A percentile compares a stretch with the other conserved stretches of the same genome.
phyloP scores from a whole-genome alignment of 53 echinoderm and acorn worm species.

The Actinopyga echinites region DNA sequence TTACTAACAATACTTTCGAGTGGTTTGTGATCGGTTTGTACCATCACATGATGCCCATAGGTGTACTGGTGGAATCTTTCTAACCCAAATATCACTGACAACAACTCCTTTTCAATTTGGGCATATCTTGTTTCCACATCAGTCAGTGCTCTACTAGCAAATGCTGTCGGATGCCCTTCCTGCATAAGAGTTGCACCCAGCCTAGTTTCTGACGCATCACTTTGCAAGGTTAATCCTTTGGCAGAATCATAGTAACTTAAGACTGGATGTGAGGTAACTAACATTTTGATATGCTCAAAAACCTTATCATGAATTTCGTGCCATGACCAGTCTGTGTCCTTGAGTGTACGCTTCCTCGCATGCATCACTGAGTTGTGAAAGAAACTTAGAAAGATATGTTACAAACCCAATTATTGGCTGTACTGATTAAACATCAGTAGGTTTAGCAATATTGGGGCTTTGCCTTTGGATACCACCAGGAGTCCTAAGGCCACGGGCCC shows the following conservation, averaged over 20 bases:
- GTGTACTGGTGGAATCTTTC: conserved; percentile 65
- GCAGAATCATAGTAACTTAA: conserved; percentile 26
- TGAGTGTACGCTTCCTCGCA: conserved; percentile 48
- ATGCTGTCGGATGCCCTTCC: conserved; percentile 62
- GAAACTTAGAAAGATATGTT: conserved; percentile 49
- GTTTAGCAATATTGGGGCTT: conserved; percentile 51
- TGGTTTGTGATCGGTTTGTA: conserved; percentile 67
- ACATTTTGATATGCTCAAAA: conserved; percentile 1
- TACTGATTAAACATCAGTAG: conserved; percentile 38
- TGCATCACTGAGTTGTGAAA: conserved; percentile 46
- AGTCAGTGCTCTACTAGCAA: conserved; percentile 67
- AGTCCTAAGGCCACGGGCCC: too few relatives aligned
- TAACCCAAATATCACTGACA: conserved; percentile 49
- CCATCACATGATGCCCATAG: conserved; percentile 44
- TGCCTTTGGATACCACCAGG: too few relatives aligned
- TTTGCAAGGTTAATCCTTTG: conserved; percentile 40
- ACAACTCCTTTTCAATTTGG: conserved; percentile 62
- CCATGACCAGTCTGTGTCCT: conserved; percentile 40
- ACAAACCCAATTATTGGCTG: conserved; percentile 45
- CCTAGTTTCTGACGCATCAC: conserved; percentile 63
- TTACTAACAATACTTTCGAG: conserved; percentile 59
- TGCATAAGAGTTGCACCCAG: conserved; percentile 66
- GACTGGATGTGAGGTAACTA: conserved; percentile 42
- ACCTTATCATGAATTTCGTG: neutral
- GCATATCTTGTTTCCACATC: conserved; percentile 60